Evolutionary conservation across 2,888 invertebrate genomes (phyloP).

Genomic region (Drosophila melanosoma): DNA sequence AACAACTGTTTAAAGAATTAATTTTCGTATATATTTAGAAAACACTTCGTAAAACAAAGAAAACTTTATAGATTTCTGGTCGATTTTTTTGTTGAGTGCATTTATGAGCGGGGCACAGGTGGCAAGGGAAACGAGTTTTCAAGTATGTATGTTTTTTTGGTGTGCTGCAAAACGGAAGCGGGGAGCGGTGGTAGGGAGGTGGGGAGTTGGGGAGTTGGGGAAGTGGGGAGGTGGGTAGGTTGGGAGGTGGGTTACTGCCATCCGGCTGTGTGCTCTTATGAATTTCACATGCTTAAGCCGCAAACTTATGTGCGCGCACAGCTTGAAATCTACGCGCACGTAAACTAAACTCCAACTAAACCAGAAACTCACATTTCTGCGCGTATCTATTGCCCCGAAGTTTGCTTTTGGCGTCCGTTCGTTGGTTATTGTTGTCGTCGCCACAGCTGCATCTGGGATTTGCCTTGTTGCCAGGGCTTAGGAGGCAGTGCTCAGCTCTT

Average conservation of each 20-base stretch:
- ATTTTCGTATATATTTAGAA: not conserved
- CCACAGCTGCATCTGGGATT: conserved; percentile 55
- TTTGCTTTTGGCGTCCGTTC: conserved; percentile 32
- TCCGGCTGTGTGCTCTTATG: conserved; percentile 66
- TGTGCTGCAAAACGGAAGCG: not conserved
- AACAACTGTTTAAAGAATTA: not conserved
- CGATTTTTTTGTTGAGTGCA: not conserved
- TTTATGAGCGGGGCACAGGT: not conserved
- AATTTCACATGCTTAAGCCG: conserved; percentile 81
- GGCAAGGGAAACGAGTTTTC: conserved; percentile 27
- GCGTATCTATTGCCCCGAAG: conserved; percentile 40
- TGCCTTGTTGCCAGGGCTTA: conserved; percentile 66
- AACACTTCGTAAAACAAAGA: not conserved
- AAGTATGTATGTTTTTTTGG: no score
- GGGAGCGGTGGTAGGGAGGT: not conserved
- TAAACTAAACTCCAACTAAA: conserved; percentile 75
- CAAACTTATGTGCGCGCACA: conserved; percentile 79
- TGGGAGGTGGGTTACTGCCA: conserved; percentile 16
- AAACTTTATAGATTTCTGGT: not conserved
- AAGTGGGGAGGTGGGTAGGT: not conserved
- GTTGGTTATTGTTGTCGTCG: conserved; percentile 26
- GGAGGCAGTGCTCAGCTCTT: conserved; percentile 30
- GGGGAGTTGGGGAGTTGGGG: no score
- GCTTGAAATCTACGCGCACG: conserved; percentile 80
- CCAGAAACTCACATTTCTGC: conserved; percentile 43